phyloP scores from a whole-genome alignment of 2,888 invertebrate species.

The Lapara coniferarum region DNA sequence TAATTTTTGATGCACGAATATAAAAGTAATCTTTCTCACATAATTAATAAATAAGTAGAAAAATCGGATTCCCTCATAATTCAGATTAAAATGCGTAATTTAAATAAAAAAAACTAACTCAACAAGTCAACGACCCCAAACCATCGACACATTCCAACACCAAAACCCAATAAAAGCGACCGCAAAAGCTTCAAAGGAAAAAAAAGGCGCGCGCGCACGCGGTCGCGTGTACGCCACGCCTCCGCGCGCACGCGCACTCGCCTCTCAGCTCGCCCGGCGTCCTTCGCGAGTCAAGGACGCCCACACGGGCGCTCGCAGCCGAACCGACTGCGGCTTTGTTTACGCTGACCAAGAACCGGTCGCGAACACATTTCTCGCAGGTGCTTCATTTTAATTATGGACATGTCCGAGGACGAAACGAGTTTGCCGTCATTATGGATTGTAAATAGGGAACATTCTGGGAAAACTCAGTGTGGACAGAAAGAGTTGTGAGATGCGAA shows the following conservation, averaged over 20 bases:
- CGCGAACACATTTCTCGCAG: constrained; percentile 33
- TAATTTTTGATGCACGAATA: too few relatives aligned
- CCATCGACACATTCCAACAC: not conserved
- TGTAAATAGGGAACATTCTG: not conserved
- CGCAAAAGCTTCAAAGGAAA: constrained; percentile 31
- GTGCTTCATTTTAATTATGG: constrained; percentile 6
- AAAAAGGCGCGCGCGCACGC: constrained; percentile 40
- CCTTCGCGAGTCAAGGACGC: constrained; percentile 78
- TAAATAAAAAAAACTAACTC: too few relatives aligned
- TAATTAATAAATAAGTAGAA: too few relatives aligned
- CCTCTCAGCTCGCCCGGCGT: constrained; percentile 45
- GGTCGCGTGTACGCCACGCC: constrained; percentile 62
- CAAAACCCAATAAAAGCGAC: not conserved
- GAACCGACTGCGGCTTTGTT: constrained; percentile 57
- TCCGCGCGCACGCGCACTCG: constrained; percentile 53
- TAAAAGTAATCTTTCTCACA: too few relatives aligned
- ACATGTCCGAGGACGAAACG: not conserved
- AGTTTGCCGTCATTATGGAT: not conserved
- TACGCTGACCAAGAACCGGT: constrained; percentile 35
- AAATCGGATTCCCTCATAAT: too few relatives aligned
- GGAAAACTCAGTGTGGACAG: too few relatives aligned
- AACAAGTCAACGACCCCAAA: too few relatives aligned
- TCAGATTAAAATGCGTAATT: too few relatives aligned
- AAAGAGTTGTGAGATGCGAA: too few relatives aligned
- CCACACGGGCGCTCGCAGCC: constrained; percentile 60